A percentile compares a stretch with the other conserved stretches of the same genome.
phyloP scores from a whole-genome alignment of 2,113 vertebrate genomes.

The Osmerus mordax region DNA sequence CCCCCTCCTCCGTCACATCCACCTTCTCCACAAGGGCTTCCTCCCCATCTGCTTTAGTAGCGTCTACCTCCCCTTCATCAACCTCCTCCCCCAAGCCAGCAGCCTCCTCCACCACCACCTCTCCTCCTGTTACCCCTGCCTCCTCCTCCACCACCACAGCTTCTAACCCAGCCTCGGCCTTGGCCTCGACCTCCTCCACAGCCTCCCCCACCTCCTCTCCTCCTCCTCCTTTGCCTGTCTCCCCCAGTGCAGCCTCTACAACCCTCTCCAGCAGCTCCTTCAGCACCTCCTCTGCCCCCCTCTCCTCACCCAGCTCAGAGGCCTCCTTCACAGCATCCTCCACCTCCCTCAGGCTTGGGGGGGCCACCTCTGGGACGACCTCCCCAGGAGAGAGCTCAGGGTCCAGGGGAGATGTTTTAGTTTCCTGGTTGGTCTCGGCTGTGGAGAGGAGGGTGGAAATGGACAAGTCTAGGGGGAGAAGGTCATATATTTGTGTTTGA shows the following conservation, averaged over 20 bases:
- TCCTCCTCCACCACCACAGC: constrained; percentile 10
- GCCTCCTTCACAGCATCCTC: constrained; percentile 62
- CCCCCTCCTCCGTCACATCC: constrained; percentile 1
- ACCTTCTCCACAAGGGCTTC: constrained; percentile 18
- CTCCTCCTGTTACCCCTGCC: constrained; percentile 1
- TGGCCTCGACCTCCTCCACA: background rate
- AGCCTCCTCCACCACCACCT: constrained; percentile 1
- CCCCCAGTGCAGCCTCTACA: constrained; percentile 50
- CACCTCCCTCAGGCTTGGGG: constrained; percentile 60
- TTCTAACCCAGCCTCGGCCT: background rate
- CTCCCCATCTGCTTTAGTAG: constrained; percentile 15
- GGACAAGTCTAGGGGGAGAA: constrained; percentile 27
- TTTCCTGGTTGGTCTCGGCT: constrained; percentile 31
- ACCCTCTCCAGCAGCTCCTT: constrained; percentile 60
- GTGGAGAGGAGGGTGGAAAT: constrained; percentile 39
- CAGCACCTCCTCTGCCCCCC: constrained; percentile 52
- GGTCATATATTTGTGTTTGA: too few relatives aligned
- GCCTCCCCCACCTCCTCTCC: constrained; percentile 5
- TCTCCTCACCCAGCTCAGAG: constrained; percentile 54
- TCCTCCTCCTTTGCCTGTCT: constrained; percentile 18
- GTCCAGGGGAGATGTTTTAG: constrained; percentile 14
- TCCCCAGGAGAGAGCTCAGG: constrained; percentile 37
- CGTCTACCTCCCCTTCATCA: constrained; percentile 20
- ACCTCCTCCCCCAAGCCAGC: constrained; percentile 12
- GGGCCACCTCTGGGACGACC: constrained; percentile 36